These are phyloP conservation scores for Stegodyphus dumicola DNA, from an alignment of 1,140 invertebrate genomes.

Conservation along the genomic window DNA sequence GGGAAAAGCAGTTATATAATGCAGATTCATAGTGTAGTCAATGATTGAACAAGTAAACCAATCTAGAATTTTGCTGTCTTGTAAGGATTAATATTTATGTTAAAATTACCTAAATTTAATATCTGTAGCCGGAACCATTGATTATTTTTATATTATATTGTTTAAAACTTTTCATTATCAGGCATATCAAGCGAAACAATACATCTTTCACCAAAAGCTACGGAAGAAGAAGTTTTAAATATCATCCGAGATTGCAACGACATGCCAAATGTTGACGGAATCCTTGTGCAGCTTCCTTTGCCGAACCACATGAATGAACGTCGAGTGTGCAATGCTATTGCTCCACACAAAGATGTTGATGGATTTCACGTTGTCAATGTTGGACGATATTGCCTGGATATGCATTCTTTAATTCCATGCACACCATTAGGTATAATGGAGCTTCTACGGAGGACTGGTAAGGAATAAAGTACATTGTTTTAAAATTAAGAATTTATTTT, in stretches of 20 bases:
- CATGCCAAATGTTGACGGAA: constrained; percentile 88
- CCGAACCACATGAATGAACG: constrained; percentile 85
- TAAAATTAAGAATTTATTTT: too few species aligned
- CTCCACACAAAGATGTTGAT: constrained; percentile 89
- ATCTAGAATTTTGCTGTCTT: too few species aligned
- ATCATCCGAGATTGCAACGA: constrained; percentile 78
- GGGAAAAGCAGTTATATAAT: too few species aligned
- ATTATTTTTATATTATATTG: neutral
- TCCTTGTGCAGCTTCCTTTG: constrained; percentile 95
- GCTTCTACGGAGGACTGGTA: constrained; percentile 80
- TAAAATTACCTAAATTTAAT: too few species aligned
- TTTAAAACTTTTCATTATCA: constrained; percentile 64
- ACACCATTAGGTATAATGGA: constrained; percentile 94
- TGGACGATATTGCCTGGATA: constrained; percentile 80
- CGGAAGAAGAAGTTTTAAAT: constrained; percentile 80
- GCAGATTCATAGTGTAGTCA: too few species aligned
- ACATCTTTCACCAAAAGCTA: constrained; percentile 78
- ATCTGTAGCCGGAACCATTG: neutral
- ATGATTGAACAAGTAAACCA: too few species aligned
- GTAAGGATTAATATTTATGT: too few species aligned
- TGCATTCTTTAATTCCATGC: constrained; percentile 88
- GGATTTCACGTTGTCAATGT: constrained; percentile 91
- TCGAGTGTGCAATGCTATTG: constrained; percentile 82
- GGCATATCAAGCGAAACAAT: constrained; percentile 77
- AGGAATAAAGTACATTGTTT: neutral